phyloP scores from a whole-genome alignment of 2,888 invertebrate species.

The Phyto melanocephala region DNA sequence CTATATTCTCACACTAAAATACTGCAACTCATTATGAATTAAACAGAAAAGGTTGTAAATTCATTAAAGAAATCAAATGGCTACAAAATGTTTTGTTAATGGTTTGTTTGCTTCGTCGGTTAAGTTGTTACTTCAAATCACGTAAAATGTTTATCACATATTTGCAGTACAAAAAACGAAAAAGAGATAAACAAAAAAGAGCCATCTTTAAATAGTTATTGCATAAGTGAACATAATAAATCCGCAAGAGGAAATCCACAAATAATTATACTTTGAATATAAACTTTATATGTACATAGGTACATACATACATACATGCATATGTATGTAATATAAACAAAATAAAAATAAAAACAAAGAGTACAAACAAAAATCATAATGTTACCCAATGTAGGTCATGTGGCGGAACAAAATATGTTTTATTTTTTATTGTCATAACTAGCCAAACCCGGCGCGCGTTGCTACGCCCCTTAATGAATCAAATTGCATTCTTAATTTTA shows the following conservation, averaged over 20 bases:
- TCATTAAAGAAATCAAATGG: constrained; percentile 40
- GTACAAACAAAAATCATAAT: background rate
- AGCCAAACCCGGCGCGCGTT: background rate
- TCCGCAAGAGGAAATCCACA: constrained; percentile 45
- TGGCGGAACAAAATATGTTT: constrained; percentile 25
- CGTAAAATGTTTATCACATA: constrained; percentile 62
- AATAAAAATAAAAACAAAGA: background rate
- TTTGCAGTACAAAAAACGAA: constrained; percentile 47
- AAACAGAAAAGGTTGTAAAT: background rate
- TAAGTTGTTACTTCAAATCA: constrained; percentile 53
- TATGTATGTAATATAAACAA: too few relatives aligned
- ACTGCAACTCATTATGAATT: background rate
- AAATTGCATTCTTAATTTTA: too few relatives aligned
- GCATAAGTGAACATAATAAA: constrained; percentile 33
- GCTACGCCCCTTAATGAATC: too few relatives aligned
- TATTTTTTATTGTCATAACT: constrained; percentile 23
- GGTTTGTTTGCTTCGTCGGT: constrained; percentile 40
- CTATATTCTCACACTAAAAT: constrained; percentile 28
- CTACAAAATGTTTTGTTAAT: constrained; percentile 48
- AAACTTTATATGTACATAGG: background rate
- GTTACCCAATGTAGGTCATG: constrained; percentile 17
- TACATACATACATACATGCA: too few relatives aligned
- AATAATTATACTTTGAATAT: constrained; percentile 55
- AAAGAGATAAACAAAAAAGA: background rate
- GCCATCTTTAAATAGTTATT: constrained; percentile 29